phyloP scores from a whole-genome alignment of 2,888 invertebrate species.

The Platycheirus rosarum region DNA sequence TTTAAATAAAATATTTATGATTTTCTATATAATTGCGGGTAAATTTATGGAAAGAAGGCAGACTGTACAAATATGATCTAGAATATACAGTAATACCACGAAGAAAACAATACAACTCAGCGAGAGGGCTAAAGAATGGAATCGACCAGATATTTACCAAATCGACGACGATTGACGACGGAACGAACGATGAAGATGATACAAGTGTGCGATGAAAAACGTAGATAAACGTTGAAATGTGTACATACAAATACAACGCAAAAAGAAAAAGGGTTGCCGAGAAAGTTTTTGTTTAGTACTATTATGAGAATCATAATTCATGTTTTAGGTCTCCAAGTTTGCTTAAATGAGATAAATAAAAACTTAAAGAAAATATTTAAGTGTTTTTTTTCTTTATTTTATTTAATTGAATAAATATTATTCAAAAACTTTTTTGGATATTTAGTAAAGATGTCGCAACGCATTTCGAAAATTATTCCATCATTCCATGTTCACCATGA shows the following conservation, averaged over 20 bases:
- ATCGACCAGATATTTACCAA: conserved; percentile 71
- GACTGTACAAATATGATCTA: conserved; percentile 15
- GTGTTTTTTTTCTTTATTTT: no score
- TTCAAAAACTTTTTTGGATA: no score
- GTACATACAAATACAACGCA: conserved; percentile 19
- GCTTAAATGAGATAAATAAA: no score
- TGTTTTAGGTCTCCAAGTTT: no score
- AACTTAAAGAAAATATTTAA: no score
- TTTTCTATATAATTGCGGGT: background rate
- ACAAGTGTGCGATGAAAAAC: conserved; percentile 10
- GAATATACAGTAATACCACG: conserved; percentile 21
- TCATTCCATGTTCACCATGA: no score
- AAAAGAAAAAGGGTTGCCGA: conserved; percentile 9
- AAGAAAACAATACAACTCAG: conserved; percentile 28
- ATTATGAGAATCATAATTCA: no score
- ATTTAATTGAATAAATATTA: no score
- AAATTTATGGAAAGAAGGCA: conserved; percentile 34
- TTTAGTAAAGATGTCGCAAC: no score
- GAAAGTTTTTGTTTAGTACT: background rate
- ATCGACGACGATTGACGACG: conserved; percentile 61
- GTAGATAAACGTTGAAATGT: conserved; percentile 11
- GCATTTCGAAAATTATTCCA: no score
- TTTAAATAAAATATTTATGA: background rate
- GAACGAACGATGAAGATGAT: conserved; percentile 28
- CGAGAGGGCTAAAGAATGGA: conserved; percentile 66